Evolutionary conservation across 2,888 invertebrate genomes (phyloP).

Genomic region (Conomelus anceps): DNA sequence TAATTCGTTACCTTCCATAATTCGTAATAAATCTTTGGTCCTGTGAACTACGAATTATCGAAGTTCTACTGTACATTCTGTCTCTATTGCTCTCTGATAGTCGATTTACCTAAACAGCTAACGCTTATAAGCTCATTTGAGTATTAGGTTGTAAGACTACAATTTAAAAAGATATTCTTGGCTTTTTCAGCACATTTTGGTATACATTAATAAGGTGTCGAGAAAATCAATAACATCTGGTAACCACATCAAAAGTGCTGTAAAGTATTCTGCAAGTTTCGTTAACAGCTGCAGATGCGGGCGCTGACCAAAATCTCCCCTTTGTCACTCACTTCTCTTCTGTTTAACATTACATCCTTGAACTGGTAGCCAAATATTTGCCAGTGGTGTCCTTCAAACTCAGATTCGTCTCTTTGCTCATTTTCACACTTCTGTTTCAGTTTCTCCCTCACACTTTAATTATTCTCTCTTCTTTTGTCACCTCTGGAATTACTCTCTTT

Average conservation of each 20-base stretch:
- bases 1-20: no score
- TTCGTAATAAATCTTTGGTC: no score
- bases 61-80: no score
- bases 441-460: neutral
- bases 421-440: neutral
- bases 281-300: neutral
- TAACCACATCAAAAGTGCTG: neutral
- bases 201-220: neutral
- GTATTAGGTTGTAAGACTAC: no score
- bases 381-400: neutral
- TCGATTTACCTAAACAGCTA: no score
- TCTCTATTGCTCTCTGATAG: no score
- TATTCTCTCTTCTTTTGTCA: neutral
- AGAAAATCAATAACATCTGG: neutral
- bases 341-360: neutral
- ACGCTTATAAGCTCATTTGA: no score
- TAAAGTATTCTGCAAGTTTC: neutral
- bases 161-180: no score
- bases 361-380: neutral
- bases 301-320: neutral
- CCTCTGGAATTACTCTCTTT: no score
- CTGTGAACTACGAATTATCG: no score
- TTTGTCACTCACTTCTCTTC: neutral
- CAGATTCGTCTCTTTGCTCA: neutral
- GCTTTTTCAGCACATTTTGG: no score